Conservation (phyloP, 2,888 invertebrate genomes). For the Parnassius orleans region DNA sequence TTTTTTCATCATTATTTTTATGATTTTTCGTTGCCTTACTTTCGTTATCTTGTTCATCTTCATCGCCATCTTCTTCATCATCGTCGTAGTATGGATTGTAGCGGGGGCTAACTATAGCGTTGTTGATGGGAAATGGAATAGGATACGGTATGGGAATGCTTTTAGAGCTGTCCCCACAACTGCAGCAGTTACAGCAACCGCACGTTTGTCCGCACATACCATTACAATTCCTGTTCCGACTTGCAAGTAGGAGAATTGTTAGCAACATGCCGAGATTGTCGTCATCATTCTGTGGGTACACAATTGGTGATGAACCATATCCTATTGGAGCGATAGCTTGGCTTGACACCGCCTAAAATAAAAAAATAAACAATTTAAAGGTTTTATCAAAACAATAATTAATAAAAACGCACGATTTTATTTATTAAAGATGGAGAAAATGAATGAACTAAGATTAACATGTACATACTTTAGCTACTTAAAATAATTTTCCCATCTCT, state of each 20-base stretch:
- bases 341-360: conserved; percentile 12
- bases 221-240: conserved; percentile 40
- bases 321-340: conserved; percentile 17
- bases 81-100: conserved; percentile 29
- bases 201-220: conserved; percentile 33
- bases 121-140: conserved; percentile 54
- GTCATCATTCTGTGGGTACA: conserved; percentile 41
- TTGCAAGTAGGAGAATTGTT: conserved; percentile 50
- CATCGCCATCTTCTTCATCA: conserved; percentile 18
- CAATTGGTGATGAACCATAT: conserved; percentile 43
- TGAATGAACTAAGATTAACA: too few species aligned
- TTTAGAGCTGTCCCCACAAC: conserved; percentile 37
- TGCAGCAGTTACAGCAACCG: conserved; percentile 42
- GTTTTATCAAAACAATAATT: too few species aligned
- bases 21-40: conserved; percentile 1
- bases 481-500: too few species aligned
- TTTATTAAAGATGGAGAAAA: too few species aligned
- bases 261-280: conserved; percentile 58
- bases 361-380: too few species aligned
- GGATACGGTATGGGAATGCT: conserved; percentile 57
- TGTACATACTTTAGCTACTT: too few species aligned
- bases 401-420: too few species aligned
- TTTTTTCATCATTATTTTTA: conserved; percentile 7
- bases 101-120: conserved; percentile 42
- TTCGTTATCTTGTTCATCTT: conserved; percentile 12